Evolutionary conservation across 2,113 vertebrate species (phyloP).

Genomic region (Galeopterus variegatus): DNA sequence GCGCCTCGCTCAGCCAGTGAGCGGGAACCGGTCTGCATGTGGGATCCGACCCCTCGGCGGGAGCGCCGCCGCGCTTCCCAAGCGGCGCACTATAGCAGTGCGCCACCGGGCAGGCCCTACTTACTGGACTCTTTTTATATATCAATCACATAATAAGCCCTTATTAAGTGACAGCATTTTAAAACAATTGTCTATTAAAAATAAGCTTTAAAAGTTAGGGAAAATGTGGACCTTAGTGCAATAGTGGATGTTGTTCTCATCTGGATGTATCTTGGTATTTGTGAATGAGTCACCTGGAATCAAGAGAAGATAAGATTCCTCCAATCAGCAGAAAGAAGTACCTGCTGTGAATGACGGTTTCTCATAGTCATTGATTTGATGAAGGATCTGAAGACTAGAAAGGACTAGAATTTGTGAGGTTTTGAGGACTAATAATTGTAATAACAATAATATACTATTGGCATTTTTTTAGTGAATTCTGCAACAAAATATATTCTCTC

Average conservation of each 20-base stretch:
- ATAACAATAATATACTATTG: background rate
- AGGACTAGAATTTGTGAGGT: background rate
- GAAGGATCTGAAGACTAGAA: background rate
- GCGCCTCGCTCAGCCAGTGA: too few relatives aligned
- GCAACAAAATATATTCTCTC: background rate
- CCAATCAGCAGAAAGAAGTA: background rate
- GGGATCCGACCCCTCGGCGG: too few relatives aligned
- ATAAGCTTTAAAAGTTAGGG: background rate
- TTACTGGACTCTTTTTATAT: background rate
- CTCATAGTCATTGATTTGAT: background rate
- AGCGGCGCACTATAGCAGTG: too few relatives aligned
- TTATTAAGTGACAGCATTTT: background rate
- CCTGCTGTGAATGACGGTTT: background rate
- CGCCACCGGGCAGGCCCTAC: too few relatives aligned
- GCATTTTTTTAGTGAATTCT: background rate
- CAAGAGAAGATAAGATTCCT: background rate
- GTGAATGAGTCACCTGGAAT: background rate
- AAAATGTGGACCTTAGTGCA: background rate
- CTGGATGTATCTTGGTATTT: background rate
- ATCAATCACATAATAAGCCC: background rate
- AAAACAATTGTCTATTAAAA: background rate
- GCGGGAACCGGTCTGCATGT: too few relatives aligned
- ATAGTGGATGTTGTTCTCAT: background rate
- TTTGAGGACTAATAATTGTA: background rate
- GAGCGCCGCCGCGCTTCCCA: too few relatives aligned